These are phyloP conservation scores for Cephalopachus bancanus DNA, from an alignment of 2,797 vertebrate species.

Conservation along the genomic window DNA sequence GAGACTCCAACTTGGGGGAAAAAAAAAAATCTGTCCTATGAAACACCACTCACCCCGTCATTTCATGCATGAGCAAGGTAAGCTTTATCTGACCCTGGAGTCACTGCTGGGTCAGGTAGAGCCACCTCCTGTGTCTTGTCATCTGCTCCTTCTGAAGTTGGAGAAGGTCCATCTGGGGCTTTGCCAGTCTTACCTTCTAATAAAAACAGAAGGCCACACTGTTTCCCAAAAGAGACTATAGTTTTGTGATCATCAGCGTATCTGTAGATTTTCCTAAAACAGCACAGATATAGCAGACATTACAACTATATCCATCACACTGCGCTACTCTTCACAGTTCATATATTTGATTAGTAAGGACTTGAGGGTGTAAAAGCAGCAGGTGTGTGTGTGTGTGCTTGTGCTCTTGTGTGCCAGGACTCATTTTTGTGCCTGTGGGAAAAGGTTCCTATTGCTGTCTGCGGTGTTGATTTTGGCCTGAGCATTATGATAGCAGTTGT, in stretches of 20 bases:
- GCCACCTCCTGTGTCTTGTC: neutral
- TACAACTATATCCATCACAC: too few species aligned
- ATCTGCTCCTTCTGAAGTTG: neutral
- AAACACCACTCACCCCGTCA: neutral
- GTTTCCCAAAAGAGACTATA: neutral
- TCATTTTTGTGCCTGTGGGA: neutral
- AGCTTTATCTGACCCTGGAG: neutral
- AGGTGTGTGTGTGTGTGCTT: neutral
- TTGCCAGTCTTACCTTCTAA: neutral
- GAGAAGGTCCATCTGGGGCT: neutral
- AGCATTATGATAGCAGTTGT: conserved; percentile 16
- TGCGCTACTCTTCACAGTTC: neutral
- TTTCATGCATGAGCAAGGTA: neutral
- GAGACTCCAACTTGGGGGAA: too few species aligned
- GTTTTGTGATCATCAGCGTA: neutral
- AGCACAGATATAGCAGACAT: neutral
- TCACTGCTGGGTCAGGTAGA: neutral
- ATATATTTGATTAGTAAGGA: neutral
- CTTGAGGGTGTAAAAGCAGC: neutral
- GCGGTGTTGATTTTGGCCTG: conserved; percentile 51
- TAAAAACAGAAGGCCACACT: neutral
- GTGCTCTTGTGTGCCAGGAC: neutral
- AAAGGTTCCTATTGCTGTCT: neutral
- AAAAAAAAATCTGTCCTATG: too few species aligned
- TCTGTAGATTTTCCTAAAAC: neutral